phyloP scores from a whole-genome alignment of 1,140 invertebrate species.

The Drosophila orosa region DNA sequence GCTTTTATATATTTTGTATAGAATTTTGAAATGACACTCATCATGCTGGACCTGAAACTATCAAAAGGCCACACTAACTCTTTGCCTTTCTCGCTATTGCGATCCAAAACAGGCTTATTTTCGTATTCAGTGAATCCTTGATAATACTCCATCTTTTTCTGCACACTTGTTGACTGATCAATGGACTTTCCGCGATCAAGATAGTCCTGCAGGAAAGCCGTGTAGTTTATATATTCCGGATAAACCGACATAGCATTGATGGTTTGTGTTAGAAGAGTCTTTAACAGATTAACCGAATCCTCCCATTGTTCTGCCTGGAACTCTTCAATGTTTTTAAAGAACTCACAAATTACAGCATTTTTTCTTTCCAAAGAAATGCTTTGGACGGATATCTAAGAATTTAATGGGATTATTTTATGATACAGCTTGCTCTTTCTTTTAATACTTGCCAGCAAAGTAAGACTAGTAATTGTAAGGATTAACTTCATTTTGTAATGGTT shows the following conservation, averaged over 20 bases:
- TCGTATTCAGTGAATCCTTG: neutral
- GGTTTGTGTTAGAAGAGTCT: neutral
- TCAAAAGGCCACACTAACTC: neutral
- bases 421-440: neutral
- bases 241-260: neutral
- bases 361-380: neutral
- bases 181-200: constrained; percentile 6
- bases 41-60: neutral
- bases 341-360: neutral
- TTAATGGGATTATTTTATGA: neutral
- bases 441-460: constrained; percentile 3
- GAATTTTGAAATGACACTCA: constrained; percentile 1
- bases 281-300: constrained; percentile 5
- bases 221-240: neutral
- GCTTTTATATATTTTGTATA: constrained; percentile 5
- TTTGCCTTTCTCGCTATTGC: neutral
- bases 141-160: constrained; percentile 7
- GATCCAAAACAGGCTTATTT: neutral
- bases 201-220: neutral
- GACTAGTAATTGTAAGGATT: neutral
- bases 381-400: neutral
- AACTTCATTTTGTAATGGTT: neutral
- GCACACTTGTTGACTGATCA: neutral
- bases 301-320: constrained; percentile 12
- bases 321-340: constrained; percentile 1